Evolutionary conservation across 1,140 invertebrate species (phyloP), one percentile per base, ranked within the genome.

Genomic region (Agraylea sexmaculata): DNA sequence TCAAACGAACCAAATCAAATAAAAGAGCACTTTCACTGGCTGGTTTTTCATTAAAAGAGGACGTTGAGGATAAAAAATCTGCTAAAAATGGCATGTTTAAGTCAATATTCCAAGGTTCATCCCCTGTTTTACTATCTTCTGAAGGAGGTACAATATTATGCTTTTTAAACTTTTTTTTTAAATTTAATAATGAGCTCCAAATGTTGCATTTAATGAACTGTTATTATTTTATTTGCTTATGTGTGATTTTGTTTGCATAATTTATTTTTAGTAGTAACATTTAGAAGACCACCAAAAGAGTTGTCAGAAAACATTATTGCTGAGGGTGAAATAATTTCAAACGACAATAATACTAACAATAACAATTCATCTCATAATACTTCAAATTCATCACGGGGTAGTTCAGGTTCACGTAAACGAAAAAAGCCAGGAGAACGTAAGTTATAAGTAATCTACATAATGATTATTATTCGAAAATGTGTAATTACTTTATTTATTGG

Each of bases 391-490:
- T 46, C 53, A 15, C 60, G 52, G 47, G 46, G 46, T 16, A 60
- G 37, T 28, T 49, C 52, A 32, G 55, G 62, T 38, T 71, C 74
- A 28, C 73, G 80, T 60, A 84, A 83, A 66, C 66, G 79, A 55
- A 84, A 84, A 66, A 82, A 81, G 54, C 78, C 80, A 8, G 78
- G 77, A 34, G 66, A 72, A 59, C 75, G 80, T 82, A 70, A 69
- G 71, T 69, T 41, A 15, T 6, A 5, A 27, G 17, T n/a, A 21
- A 4, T 16, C 16, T 33, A 12, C 15, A 16, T 4, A 4, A 17
- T 16, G 4, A 4, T 6, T n/a, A 7, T 42, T n/a, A 16, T 23
- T 22, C 35, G 1, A 18, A 36, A 33, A 43, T 27, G 12, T 30
- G 20, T 13, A 27, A 28, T 32, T 40, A 5, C 15, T 45, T 5